Evolutionary conservation across 2,113 vertebrate genomes (phyloP), one percentile per base, ranked within the genome.

Genomic region (Cebidichthys violaceus): DNA sequence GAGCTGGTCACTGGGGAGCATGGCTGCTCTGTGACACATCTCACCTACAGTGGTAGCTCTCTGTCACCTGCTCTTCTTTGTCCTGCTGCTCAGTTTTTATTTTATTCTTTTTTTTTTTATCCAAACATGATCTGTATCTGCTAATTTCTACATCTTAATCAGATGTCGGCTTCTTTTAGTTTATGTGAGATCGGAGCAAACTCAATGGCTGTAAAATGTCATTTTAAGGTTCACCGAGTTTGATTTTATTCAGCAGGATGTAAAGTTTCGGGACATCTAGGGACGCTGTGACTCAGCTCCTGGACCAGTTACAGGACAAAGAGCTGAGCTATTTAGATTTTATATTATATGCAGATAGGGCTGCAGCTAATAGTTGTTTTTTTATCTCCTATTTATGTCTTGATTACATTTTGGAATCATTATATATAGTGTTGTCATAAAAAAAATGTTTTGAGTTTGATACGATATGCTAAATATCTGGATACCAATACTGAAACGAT

Each of bases 1-100:
- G 92, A 75, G 94, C 95, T 81, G 93, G 93, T 94, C 96, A 88
- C 89, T 54, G 75, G 94, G 92, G 93, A 94, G 68, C 75, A 22
- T 20, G 50, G 67, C 82, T 81, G 86, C 92, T 87, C 79, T 74
- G 66, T 87, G 86, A 90, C 87, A 84, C 82, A 37, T 31, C 85
- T 59, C 87, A 64, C 52, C 39, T 68, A 41, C 70, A 78, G 70
- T 62, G 27, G 50, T 39, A 29, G 43, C 86, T 85, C 80, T 37
- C 27, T 20, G 52, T 84, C 83, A 35, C 43, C 10, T 24, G 55
- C 54, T 52, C 18, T 9, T 35, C 35, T 41, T 41, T 13, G 4
- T 39, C 3, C 43, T 20, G 24, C 10, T n/a, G 50, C 31, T n/a
- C n/a, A n/a, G n/a, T n/a, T n/a, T n/a, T n/a, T n/a, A n/a, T n/a